Percentiles rank a stretch among this genome's conserved stretches.
phyloP scores from a whole-genome alignment of 2,797 vertebrate genomes.

The Pampus argenteus region DNA sequence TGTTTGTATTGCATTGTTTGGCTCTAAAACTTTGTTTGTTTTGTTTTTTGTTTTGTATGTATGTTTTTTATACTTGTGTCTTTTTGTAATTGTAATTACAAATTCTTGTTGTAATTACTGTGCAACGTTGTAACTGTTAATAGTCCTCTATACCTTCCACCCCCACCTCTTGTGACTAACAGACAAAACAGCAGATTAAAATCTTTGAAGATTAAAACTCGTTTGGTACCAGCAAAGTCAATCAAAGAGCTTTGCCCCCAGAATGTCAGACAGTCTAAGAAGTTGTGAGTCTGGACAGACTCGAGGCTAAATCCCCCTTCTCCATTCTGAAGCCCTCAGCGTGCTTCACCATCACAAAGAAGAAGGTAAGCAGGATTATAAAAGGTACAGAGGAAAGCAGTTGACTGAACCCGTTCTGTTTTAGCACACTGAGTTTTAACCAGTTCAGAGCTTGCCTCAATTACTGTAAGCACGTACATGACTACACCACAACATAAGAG shows the following conservation, averaged over 20 bases:
- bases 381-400: slow-evolving; percentile 60
- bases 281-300: slow-evolving; percentile 74
- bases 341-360: slow-evolving; percentile 58
- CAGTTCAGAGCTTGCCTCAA: slow-evolving; percentile 25
- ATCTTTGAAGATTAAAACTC: slow-evolving; percentile 86
- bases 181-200: slow-evolving; percentile 83
- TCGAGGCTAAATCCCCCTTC: slow-evolving; percentile 73
- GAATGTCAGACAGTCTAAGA: slow-evolving; percentile 83
- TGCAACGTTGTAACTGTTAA: slow-evolving; percentile 75
- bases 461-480: slow-evolving; percentile 43
- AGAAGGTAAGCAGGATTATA: slow-evolving; percentile 65
- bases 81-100: slow-evolving; percentile 45
- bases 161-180: slow-evolving; percentile 75
- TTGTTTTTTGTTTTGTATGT: slow-evolving; percentile 60
- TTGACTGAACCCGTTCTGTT: slow-evolving; percentile 60
- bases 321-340: slow-evolving; percentile 54
- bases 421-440: slow-evolving; percentile 36
- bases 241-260: slow-evolving; percentile 79
- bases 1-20: slow-evolving; percentile 71
- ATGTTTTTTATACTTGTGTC: slow-evolving; percentile 61
- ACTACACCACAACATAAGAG: slow-evolving; percentile 34
- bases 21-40: slow-evolving; percentile 59
- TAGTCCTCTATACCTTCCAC: slow-evolving; percentile 40
- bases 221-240: slow-evolving; percentile 77
- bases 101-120: no score